Evolutionary conservation across 2,113 vertebrate genomes (phyloP), one percentile per base, ranked within the genome.

Genomic region (Sitta europaea): DNA sequence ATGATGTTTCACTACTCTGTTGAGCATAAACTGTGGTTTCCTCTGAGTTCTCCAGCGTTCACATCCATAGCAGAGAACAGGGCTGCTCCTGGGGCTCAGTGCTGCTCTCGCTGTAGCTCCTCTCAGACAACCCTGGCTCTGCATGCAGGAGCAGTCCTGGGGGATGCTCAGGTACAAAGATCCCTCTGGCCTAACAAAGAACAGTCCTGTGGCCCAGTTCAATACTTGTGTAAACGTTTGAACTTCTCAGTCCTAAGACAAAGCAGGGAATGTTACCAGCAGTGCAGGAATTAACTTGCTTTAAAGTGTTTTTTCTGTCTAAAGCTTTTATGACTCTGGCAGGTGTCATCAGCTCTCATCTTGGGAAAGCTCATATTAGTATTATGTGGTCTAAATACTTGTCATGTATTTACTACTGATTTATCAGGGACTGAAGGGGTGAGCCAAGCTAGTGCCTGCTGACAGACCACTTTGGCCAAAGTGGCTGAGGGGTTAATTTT

Each of bases 31-130:
- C 76, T 67, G 54, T 55, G 28, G 27, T 55, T 78, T 82, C 20
- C 33, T 75, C 36, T 1, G 9, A 24, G n/a, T 18, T 76, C 55
- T 65, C 38, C 43, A 48, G 66, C 0, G 0, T 18, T 79, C 29
- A 2, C 4, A 19, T 50, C 62, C 11, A 1, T 8, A 6, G 12
- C 1, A 2, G 18, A 45, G 51, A 57, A 1, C 29, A 45, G 61
- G 57, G 71, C 10, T 1, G 1, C 25, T 62, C 5, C 35, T 38
- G 63, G 33, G 53, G 53, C 53, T 86, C 51, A 5, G 21, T 21
- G 24, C 55, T 66, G 62, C 74, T 77, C 38, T n/a, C n/a, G 16
- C 67, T 51, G 71, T 25, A 40, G 50, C 66, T 66, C 42, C 5
- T 57, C 31, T 25, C 38, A 17, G n/a, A 48, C 43, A 61, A 17